A percentile compares a stretch with the other conserved stretches of the same genome.
These are phyloP conservation scores for Stigmatopora argus DNA, from an alignment of 2,113 vertebrate species.

Conservation along the genomic window DNA sequence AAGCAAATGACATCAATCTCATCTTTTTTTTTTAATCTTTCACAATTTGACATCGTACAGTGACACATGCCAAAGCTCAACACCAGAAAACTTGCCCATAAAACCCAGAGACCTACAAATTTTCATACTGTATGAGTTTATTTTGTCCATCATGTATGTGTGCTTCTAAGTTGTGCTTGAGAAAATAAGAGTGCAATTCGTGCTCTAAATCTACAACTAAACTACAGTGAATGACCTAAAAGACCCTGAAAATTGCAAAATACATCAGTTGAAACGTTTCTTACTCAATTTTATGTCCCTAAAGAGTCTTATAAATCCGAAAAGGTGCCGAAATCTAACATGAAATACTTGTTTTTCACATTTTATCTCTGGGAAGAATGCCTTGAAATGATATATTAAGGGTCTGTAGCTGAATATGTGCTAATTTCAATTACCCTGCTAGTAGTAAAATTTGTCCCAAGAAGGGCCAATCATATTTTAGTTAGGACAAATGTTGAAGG, in stretches of 20 bases:
- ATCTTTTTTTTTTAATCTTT: constrained; percentile 6
- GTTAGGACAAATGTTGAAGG: not conserved
- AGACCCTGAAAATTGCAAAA: constrained; percentile 24
- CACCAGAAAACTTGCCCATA: not conserved
- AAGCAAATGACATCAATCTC: constrained; percentile 21
- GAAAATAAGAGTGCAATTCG: constrained; percentile 53
- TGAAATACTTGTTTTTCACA: not conserved
- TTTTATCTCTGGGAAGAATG: not conserved
- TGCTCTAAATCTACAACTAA: constrained; percentile 47
- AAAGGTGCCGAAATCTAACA: not conserved
- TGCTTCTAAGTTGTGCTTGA: constrained; percentile 68
- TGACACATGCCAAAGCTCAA: constrained; percentile 53
- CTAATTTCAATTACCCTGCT: not conserved
- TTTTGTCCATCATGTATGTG: constrained; percentile 27
- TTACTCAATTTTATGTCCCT: not conserved
- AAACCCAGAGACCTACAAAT: not conserved
- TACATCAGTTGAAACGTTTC: constrained; percentile 6
- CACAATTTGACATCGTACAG: constrained; percentile 28
- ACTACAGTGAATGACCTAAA: constrained; percentile 30
- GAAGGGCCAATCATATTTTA: not conserved
- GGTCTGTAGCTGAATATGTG: constrained; percentile 4
- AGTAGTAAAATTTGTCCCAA: not conserved
- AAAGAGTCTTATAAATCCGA: not conserved
- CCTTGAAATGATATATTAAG: not conserved
- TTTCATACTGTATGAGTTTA: not conserved